Evolutionary conservation across 2,113 vertebrate species (phyloP).

Genomic region (Xenus cinereus): DNA sequence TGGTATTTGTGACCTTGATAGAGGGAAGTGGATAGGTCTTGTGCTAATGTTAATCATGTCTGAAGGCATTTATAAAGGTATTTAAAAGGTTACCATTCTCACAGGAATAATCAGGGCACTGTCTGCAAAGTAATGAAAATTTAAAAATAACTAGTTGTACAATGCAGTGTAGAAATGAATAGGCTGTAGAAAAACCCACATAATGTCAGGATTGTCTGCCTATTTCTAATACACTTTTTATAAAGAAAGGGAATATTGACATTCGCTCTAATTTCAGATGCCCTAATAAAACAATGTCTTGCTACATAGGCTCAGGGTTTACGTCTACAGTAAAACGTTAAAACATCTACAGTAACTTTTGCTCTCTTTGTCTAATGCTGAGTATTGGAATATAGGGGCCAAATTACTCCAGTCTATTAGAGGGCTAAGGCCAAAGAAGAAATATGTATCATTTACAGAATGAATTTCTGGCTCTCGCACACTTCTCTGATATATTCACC

Average conservation of each 20-base stretch:
- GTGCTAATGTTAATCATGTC: background rate
- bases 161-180: constrained; percentile 9
- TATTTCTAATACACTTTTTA: background rate
- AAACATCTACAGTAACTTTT: background rate
- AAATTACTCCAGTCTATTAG: background rate
- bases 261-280: background rate
- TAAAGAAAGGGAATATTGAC: background rate
- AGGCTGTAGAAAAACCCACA: background rate
- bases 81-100: background rate
- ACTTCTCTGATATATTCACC: background rate
- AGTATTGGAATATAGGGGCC: background rate
- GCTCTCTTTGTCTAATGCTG: background rate
- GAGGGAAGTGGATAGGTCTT: background rate
- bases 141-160: constrained; percentile 47
- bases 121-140: constrained; percentile 1
- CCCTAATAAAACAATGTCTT: background rate
- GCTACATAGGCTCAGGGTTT: background rate
- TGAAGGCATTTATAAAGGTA: background rate
- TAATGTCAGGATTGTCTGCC: background rate
- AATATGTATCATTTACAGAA: background rate
- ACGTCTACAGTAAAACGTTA: background rate
- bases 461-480: background rate
- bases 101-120: constrained; percentile 30
- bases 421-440: background rate
- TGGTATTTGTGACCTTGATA: background rate